A percentile compares a stretch with the other conserved stretches of the same genome.
These are phyloP conservation scores for Pelosia muscerda DNA, from an alignment of 2,888 invertebrate genomes.

Conservation along the genomic window DNA sequence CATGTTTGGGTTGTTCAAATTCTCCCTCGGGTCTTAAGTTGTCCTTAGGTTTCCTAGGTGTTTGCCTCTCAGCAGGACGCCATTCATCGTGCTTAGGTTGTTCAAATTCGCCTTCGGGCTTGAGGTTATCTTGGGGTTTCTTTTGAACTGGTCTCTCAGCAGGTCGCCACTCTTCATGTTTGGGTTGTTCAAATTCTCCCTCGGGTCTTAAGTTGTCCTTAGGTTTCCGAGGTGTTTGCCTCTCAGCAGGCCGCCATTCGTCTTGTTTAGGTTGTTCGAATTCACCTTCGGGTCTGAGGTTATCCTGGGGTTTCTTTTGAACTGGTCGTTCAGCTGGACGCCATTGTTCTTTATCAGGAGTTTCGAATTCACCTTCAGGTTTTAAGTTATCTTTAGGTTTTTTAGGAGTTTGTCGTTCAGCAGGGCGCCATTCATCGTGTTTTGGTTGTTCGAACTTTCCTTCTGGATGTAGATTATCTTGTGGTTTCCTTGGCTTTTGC, in stretches of 20 bases:
- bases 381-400: conserved; percentile 78
- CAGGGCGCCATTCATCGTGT: conserved; percentile 71
- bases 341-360: conserved; percentile 72
- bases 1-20: conserved; percentile 70
- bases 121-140: too few species aligned
- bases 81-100: conserved; percentile 70
- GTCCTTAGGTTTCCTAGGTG: conserved; percentile 84
- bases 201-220: conserved; percentile 81
- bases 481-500: conserved; percentile 58
- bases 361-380: conserved; percentile 53
- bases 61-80: conserved; percentile 65
- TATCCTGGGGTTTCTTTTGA: conserved; percentile 76
- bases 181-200: conserved; percentile 68
- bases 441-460: conserved; percentile 85
- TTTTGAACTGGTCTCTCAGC: conserved; percentile 70
- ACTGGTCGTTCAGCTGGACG: conserved; percentile 63
- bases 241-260: conserved; percentile 76
- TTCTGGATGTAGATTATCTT: conserved; percentile 74
- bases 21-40: conserved; percentile 84
- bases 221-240: conserved; percentile 70
- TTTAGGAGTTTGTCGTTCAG: conserved; percentile 68
- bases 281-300: conserved; percentile 82
- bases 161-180: conserved; percentile 69
- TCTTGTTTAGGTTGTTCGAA: conserved; percentile 75
- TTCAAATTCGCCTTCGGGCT: conserved; percentile 64